These are phyloP conservation scores for Lerista edwardsae DNA, from an alignment of 2,797 vertebrate species.

Conservation along the genomic window DNA sequence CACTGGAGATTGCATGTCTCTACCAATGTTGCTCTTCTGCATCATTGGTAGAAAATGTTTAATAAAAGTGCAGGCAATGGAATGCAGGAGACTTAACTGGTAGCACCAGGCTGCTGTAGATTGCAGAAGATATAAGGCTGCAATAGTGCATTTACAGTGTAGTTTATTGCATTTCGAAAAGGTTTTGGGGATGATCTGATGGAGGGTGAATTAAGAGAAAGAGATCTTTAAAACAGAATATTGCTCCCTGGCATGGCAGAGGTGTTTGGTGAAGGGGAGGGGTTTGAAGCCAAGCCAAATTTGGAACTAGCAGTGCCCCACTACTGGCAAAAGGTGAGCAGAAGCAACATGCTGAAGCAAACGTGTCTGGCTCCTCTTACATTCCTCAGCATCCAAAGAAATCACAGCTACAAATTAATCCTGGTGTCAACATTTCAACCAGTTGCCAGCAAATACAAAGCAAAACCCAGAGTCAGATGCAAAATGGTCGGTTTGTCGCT, in stretches of 20 bases:
- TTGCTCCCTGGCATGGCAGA: neutral
- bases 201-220: neutral
- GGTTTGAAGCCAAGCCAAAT: neutral
- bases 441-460: slow-evolving; percentile 44
- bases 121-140: too few relatives aligned
- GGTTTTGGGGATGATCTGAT: neutral
- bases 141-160: too few relatives aligned
- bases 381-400: slow-evolving; percentile 35
- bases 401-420: slow-evolving; percentile 48
- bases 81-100: too few relatives aligned
- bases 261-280: neutral
- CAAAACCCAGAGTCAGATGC: slow-evolving; percentile 46
- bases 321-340: neutral
- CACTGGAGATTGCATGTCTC: too few relatives aligned
- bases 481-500: slow-evolving; percentile 18
- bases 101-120: too few relatives aligned
- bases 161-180: neutral
- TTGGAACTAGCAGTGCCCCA: slow-evolving; percentile 15
- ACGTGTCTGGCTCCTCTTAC: neutral
- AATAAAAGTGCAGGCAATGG: too few relatives aligned
- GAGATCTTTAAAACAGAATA: neutral
- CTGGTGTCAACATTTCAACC: slow-evolving; percentile 45
- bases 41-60: too few relatives aligned
- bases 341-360: neutral
- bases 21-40: too few relatives aligned